Base-by-base conservation (phyloP, 2,797 vertebrate species). In the Liparis tanakae region DNA sequence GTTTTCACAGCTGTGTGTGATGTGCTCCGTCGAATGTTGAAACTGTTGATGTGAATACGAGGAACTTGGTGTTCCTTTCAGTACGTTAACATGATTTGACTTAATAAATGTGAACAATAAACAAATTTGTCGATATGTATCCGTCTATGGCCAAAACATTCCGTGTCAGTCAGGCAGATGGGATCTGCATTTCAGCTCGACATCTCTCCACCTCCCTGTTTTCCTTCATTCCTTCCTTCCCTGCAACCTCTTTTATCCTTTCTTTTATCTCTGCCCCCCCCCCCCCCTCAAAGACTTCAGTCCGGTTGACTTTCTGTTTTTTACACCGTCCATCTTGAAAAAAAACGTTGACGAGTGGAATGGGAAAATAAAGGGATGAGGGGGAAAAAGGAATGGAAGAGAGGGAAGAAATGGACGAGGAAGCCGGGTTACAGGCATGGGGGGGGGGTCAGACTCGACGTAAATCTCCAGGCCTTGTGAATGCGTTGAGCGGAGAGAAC, bases 111-210 rank as follows among this genome's bases (percentile, higher is more conserved):
- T 41, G 57, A 22, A 41, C 22, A 22, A 20, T 20, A 58, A 18
- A 41, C n/a, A 59, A 39, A 37, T 15, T 25, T 36, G 37, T 2
- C 7, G 7, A 33, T 2, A 34, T 53, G 34, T 48, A 77, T 44
- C 71, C 72, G 65, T 79, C 43, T 55, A 0, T 54, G 94, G 96
- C 96, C 93, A 94, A 95, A 94, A 92, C 93, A 91, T 93, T 93
- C 94, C 90, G 93, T 94, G 95, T 95, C 94, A 91, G 93, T 93
- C 94, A 94, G 63, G 74, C 83, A 87, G 95, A 94, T 91, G 94
- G 93, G 92, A 95, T 95, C 94, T 96, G 95, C 74, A 89, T 95
- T 95, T 95, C 89, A 88, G 93, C 94, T 93, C 90, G 68, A 91
- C 93, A 91, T 78, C 95, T 93, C 91, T 67, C 91, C 93, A 91